Conservation (phyloP, 2,797 vertebrate genomes). For the Brotogeris chrysoptera region DNA sequence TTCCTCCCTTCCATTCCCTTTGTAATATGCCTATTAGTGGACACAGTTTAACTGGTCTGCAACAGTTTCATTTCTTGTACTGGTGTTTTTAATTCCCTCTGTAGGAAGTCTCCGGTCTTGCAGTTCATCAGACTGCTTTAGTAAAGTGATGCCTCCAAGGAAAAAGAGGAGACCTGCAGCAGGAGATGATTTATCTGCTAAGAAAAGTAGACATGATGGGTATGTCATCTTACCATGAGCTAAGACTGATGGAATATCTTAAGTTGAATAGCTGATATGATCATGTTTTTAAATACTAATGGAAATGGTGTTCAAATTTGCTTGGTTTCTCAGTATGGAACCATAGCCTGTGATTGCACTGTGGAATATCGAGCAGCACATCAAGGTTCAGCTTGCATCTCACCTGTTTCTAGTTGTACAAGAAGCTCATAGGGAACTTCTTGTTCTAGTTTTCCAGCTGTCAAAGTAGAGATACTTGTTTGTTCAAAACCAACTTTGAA, state of each 20-base stretch:
- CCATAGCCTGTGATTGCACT: background rate
- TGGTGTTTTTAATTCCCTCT: conserved; percentile 65
- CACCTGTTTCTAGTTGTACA: background rate
- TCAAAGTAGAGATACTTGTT: background rate
- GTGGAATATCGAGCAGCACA: background rate
- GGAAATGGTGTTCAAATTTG: conserved; percentile 11
- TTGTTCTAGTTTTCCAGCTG: background rate
- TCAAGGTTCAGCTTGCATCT: background rate
- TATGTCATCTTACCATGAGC: conserved; percentile 71
- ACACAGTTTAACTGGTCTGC: conserved; percentile 30
- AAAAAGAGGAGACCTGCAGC: conserved; percentile 99
- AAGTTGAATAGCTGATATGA: conserved; percentile 25
- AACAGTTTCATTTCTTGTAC: conserved; percentile 52
- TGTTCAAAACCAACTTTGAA: background rate
- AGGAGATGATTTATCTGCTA: conserved; percentile 95
- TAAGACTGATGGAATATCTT: conserved; percentile 6
- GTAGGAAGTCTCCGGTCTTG: conserved; percentile 85
- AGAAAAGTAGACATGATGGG: conserved; percentile 99
- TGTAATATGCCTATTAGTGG: conserved; percentile 52
- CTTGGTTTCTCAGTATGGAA: conserved; percentile 27
- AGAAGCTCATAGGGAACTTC: background rate
- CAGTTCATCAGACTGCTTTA: conserved; percentile 90
- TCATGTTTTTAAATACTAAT: conserved; percentile 27
- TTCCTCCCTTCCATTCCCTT: background rate
- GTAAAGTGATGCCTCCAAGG: conserved; percentile 98